Base-by-base conservation (phyloP, 2,797 vertebrate species). In the Sarcophilus harrisii region DNA sequence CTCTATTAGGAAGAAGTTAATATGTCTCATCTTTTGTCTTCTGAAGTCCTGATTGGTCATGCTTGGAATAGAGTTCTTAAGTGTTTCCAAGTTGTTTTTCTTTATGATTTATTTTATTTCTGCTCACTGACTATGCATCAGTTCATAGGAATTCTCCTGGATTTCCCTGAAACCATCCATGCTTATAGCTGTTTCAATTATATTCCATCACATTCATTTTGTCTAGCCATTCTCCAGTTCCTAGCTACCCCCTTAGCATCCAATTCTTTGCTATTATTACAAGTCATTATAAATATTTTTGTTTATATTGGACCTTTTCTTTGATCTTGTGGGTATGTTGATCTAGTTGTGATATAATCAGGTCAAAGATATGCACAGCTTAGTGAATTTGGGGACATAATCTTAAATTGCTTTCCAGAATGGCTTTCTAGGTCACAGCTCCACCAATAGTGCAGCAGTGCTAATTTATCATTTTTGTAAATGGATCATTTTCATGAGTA, bases 401-500 rank as follows among this genome's bases (percentile, higher is more conserved):
- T 24, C 66, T 16, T n/a, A 73, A 73, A 21, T 38, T 45, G 21
- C 8, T 81, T 45, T 81, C 18, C 38, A 81, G 18, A 81, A 10
- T 45, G 38, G 21, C 73, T 81, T 81, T 81, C 66, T 18, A 24
- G n/a, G 24, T 81, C 8, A 81, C 6, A 38, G 66, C n/a, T 38
- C n/a, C n/a, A 73, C n/a, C 73, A 81, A 6, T 1, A 38, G 73
- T 9, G 1, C 73, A 10, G 2, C 66, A 9, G 18, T 57, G 27
- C 54, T 11, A 55, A 55, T 55, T 55, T 55, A 55, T 55, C 10
- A 55, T 55, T 55, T 55, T 55, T 55, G 54, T 55, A 55, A 91
- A 9, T 14, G 73, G 28, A 57, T 94, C 28, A 10, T 94, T 93
- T 95, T 95, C 55, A 32, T 52, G 55, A 89, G 3, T 92, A 91